Base-by-base conservation (phyloP, 2,888 invertebrate genomes). In the Chloroclysta siterata region DNA sequence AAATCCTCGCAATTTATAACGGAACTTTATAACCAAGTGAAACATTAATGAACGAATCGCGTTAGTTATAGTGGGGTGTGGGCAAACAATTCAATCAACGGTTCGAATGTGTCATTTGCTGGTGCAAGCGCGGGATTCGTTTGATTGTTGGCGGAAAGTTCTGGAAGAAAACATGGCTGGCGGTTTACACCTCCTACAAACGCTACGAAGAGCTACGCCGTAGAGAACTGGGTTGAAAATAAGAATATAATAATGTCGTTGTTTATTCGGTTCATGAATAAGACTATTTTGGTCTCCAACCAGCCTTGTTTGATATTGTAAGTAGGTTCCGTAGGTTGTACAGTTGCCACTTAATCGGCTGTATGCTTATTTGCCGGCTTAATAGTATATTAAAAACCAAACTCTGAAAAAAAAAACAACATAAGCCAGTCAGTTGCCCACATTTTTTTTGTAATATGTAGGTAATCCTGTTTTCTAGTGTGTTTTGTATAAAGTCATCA, bases 71-170 rank as follows among this genome's bases (percentile, higher is more conserved):
- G 74, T 69, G 72, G 65, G 65, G 69, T 69, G 73, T 68, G 75
- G 68, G 76, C 75, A 78, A 79, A 80, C 81, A 78, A 79, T 82
- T 82, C 76, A 81, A 81, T 81, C 80, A 77, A 73, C 72, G 70
- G 76, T 74, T 78, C 70, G 77, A 76, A 73, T 77, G 72, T 74
- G 77, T 77, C 81, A 75, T 79, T 79, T 74, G 73, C 74, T 60
- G 62, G 62, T 61, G 67, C 29, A 58, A 59, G 65, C 52, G 36
- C 42, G 41, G 39, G 46, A 29, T 47, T 15, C 10, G 28, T 39
- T 48, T 60, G 50, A 58, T 44, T 53, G 46, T n/a, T 8, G 59
- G 63, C 64, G 60, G 55, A 36, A 55, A 50, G 14, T 14, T 42
- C 42, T 42, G 41, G 8, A 41, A 10, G 8, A 41, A 39, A 39